A percentile compares a stretch with the other conserved stretches of the same genome.
These are phyloP conservation scores for Cheirogaleus medius DNA, from an alignment of 2,113 vertebrate genomes.

Conservation along the genomic window DNA sequence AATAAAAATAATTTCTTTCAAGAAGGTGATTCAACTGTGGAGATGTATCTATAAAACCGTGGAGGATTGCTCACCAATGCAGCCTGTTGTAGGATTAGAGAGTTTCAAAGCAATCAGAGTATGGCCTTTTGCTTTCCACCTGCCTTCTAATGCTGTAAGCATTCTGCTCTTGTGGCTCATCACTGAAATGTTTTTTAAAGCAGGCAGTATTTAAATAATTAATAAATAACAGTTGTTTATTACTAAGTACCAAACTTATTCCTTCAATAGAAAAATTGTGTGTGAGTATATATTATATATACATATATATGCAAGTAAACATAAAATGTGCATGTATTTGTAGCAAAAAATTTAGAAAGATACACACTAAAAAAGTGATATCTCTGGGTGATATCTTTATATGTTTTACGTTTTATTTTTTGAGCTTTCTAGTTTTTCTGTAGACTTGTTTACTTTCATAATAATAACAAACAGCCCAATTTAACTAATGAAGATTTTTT, in stretches of 20 bases:
- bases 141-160: background rate
- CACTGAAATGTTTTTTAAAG: background rate
- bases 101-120: background rate
- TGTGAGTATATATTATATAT: background rate
- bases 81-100: background rate
- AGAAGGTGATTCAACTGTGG: background rate
- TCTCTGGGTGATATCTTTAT: background rate
- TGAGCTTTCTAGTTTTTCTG: background rate
- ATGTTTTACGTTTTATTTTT: background rate
- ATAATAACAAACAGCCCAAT: background rate
- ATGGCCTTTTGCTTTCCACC: background rate
- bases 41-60: background rate
- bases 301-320: background rate
- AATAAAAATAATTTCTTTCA: background rate
- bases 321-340: background rate
- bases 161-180: background rate
- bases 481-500: background rate
- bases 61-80: background rate
- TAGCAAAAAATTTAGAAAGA: background rate
- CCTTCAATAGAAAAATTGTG: background rate
- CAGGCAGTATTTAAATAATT: background rate
- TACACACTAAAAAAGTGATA: background rate
- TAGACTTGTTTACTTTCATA: background rate
- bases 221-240: background rate
- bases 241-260: background rate